Evolutionary conservation across 2,888 invertebrate genomes (phyloP), one percentile per base, ranked within the genome.

Genomic region (Tachina fera): DNA sequence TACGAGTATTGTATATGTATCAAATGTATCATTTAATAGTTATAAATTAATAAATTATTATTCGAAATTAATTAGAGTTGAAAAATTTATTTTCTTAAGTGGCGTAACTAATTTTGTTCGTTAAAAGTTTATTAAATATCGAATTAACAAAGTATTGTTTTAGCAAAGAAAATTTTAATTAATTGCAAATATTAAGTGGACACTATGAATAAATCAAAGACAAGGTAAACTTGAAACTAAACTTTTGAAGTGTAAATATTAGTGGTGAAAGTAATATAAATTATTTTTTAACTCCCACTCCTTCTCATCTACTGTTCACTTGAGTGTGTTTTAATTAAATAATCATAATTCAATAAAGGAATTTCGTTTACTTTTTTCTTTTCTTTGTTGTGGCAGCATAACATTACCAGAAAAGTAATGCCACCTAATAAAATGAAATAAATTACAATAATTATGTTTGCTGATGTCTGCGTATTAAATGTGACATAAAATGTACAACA

Each of bases 401-500:
- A 65, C 31, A 9, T 56, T 56, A 45, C 31, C 13, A 31, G 39
- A 61, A 45, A 71, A 63, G 5, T 31, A 31, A 31, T 63, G 16
- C 53, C 6, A 61, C 39, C 51, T 47, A 71, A 53, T 63, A 47
- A 53, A 78, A 61, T 74, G 14, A 83, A 78, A 78, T 80, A 76
- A 86, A 86, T 86, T 83, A 56, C 56, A 76, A 83, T 67, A 80
- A 80, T 76, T 83, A 72, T 75, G 71, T 76, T 61, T 71, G 49
- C 61, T 76, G 60, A 80, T 56, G 81, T 47, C 67, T 53, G 67
- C 16, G 77, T 68, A 74, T 76, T 83, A 72, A 60, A 63, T 75
- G 63, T 80, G 80, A 84, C 80, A 84, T 45, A 65, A 63, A 80
- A 76, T 76, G 63, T 75, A 75, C 63, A 81, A 84, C 49, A 79